phyloP scores from a whole-genome alignment of 1,140 invertebrate genomes.

The Lordiphosa clarofinis region DNA sequence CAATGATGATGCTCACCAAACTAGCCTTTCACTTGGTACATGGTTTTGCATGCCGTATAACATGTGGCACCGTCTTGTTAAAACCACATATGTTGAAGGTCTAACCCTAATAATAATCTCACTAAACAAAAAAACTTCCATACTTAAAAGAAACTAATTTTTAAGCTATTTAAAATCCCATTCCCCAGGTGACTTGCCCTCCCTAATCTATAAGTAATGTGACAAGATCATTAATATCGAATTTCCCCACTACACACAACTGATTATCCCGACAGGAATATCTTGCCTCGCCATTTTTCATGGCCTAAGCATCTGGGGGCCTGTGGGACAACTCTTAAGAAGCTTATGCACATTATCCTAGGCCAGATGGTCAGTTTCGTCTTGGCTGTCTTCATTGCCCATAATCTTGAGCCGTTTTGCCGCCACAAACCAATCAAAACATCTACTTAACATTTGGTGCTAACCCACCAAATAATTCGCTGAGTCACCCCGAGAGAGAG shows the following conservation, averaged over 20 bases:
- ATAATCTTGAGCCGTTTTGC: conserved; percentile 56
- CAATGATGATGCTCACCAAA: too few species aligned
- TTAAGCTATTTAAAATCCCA: too few species aligned
- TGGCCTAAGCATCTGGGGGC: neutral
- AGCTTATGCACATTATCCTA: conserved; percentile 50
- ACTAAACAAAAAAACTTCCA: too few species aligned
- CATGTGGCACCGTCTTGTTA: too few species aligned
- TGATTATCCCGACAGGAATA: conserved; percentile 1
- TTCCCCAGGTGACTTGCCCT: neutral
- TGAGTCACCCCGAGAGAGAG: conserved; percentile 33
- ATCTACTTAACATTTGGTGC: conserved; percentile 69
- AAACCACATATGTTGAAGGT: too few species aligned
- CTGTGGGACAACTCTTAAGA: conserved; percentile 35
- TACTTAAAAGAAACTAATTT: too few species aligned
- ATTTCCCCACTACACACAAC: neutral
- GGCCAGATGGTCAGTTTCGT: conserved; percentile 16
- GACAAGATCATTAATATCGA: conserved; percentile 5
- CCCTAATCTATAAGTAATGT: conserved; percentile 6
- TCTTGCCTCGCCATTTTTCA: neutral
- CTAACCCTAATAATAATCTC: too few species aligned
- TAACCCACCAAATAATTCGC: conserved; percentile 52
- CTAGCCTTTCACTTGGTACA: too few species aligned
- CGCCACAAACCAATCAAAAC: conserved; percentile 71
- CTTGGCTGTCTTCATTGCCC: conserved; percentile 34
- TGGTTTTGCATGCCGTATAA: too few species aligned